phyloP scores from a whole-genome alignment of 2,888 invertebrate genomes.

The Pogonocherus hispidulus region DNA sequence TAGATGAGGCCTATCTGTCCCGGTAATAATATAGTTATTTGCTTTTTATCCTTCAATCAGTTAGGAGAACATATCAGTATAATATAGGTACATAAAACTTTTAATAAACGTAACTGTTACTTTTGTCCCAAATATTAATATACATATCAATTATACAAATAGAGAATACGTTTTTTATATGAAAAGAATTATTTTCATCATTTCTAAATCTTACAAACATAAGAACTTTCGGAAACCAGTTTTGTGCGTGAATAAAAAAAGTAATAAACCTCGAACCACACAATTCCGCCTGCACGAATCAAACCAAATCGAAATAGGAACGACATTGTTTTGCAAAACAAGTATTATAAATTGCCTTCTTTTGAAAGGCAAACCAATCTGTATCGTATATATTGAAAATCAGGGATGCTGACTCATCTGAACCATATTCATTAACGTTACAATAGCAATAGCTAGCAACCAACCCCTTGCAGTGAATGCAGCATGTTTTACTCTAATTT shows the following conservation, averaged over 20 bases:
- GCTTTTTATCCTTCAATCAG: no score
- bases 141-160: no score
- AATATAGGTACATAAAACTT: no score
- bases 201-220: no score
- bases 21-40: no score
- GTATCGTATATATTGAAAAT: conserved; percentile 27
- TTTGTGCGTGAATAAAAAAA: neutral
- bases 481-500: conserved; percentile 26
- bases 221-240: no score
- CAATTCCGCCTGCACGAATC: neutral
- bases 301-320: neutral
- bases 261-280: neutral
- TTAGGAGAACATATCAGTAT: no score
- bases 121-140: no score
- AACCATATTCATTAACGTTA: conserved; percentile 30
- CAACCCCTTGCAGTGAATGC: conserved; percentile 22
- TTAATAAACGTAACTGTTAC: no score
- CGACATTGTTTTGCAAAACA: conserved; percentile 9
- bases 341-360: conserved; percentile 10
- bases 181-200: no score
- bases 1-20: no score
- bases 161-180: no score
- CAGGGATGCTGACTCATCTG: conserved; percentile 30
- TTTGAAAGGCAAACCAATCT: conserved; percentile 27
- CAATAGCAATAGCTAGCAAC: conserved; percentile 20